Base-by-base conservation (phyloP, 2,797 vertebrate species). In the Sebastes matsubarae region DNA sequence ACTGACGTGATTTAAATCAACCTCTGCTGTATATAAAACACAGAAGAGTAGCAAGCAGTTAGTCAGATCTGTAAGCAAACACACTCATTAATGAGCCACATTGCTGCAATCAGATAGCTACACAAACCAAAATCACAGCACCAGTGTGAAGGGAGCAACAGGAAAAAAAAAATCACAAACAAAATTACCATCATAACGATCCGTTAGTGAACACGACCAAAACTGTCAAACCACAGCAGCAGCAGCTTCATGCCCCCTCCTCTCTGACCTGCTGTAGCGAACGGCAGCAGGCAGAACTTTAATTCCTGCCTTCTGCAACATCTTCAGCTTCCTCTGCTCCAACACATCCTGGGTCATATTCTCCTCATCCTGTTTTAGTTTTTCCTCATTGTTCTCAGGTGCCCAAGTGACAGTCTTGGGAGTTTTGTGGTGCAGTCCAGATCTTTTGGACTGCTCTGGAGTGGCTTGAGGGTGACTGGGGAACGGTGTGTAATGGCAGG, bases 231-330 rank as follows among this genome's bases (percentile, higher is more conserved):
- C 29, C 82, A 81, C 79, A 66, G 25, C 68, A 29, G 18, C 75
- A 59, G 65, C 77, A 38, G 52, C 50, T 52, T 32, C 86, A 81
- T 73, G 79, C 79, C n/a, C 16, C 14, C 29, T 78, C 81, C 76
- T 64, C 61, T 92, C 98, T 97, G 93, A 99, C 98, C 99, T 99
- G 96, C 93, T 89, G 66, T 97, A 98, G 84, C 96, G 96, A 87
- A 94, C 95, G 1, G 94, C 93, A 46, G 98, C 97, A 8, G 98
- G 97, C 73, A 96, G 91, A 59, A 96, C 95, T 90, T 94, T 97
- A 90, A 99, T 97, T 50, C 98, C 98, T 25, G 97, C 97, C 93
- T 97, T 96, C 90, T 97, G 92, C 4, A 98, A 93, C 92, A 89
- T 96, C 90, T 94, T 95, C 87, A 97, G 91, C 90, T 93, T 97